Percentiles rank a stretch among this genome's conserved stretches.
phyloP scores from a whole-genome alignment of 2,888 invertebrate genomes.

The Drosophila stalkeri region DNA sequence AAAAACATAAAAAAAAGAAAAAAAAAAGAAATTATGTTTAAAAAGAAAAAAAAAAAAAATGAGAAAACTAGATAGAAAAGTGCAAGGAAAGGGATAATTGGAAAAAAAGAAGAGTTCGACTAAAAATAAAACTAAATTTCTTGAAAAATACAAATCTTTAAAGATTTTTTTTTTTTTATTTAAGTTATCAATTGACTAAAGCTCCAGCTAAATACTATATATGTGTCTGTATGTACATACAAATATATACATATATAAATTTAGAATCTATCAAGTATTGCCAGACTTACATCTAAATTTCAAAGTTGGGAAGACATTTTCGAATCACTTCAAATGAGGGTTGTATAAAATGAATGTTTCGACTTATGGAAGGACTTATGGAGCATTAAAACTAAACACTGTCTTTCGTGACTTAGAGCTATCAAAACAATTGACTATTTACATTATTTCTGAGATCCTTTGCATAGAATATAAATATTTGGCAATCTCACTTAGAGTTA shows the following conservation, averaged over 20 bases:
- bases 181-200: constrained; percentile 24
- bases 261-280: constrained; percentile 9
- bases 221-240: not conserved
- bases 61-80: no score
- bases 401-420: constrained; percentile 4
- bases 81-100: not conserved
- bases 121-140: not conserved
- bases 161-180: constrained; percentile 15
- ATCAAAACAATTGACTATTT: constrained; percentile 20
- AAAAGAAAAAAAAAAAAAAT: no score
- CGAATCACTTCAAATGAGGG: constrained; percentile 55
- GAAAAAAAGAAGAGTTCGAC: not conserved
- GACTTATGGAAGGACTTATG: constrained; percentile 2
- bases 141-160: not conserved
- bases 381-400: not conserved
- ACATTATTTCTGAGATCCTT: constrained; percentile 74
- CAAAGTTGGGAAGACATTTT: constrained; percentile 65
- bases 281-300: constrained; percentile 18
- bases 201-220: constrained; percentile 3
- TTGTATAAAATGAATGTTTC: constrained; percentile 28
- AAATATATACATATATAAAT: not conserved
- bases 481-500: constrained; percentile 15
- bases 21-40: no score
- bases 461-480: constrained; percentile 46
- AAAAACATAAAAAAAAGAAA: not conserved